Conservation (phyloP, 2,888 invertebrate species). For the Ophion ventricosus region DNA sequence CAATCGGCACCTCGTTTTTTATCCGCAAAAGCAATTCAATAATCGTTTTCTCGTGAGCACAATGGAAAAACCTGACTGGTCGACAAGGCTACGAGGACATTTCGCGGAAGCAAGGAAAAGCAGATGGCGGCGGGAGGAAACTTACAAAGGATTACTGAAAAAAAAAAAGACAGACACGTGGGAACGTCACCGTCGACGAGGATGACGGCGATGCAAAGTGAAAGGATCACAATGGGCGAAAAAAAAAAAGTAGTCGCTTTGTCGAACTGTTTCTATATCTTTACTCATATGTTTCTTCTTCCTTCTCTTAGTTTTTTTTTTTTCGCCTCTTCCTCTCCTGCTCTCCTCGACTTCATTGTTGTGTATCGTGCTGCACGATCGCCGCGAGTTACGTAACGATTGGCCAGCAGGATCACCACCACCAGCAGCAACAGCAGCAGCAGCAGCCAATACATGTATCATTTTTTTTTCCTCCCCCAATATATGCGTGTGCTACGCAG, state of each 20-base stretch:
- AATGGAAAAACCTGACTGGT: constrained; percentile 43
- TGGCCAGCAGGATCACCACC: constrained; percentile 64
- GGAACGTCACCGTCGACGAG: constrained; percentile 65
- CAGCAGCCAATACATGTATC: constrained; percentile 13
- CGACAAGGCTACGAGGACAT: constrained; percentile 64
- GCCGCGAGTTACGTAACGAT: constrained; percentile 67
- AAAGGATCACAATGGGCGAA: constrained; percentile 70
- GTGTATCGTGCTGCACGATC: constrained; percentile 71
- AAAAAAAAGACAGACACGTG: constrained; percentile 63
- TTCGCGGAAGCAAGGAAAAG: constrained; percentile 33
- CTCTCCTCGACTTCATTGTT: constrained; percentile 64
- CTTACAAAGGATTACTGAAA: constrained; percentile 32
- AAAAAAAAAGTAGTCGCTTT: constrained; percentile 62
- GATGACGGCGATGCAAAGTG: constrained; percentile 68
- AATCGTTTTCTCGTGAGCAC: constrained; percentile 28
- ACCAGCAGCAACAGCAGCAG: background rate
- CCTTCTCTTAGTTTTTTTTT: constrained; percentile 32
- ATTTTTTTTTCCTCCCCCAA: constrained; percentile 18
- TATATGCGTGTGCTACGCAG: background rate
- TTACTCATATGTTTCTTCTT: constrained; percentile 57
- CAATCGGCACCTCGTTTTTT: background rate
- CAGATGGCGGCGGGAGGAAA: constrained; percentile 55
- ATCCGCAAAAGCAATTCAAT: background rate
- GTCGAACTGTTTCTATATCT: constrained; percentile 69
- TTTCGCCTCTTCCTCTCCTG: constrained; percentile 1